Conservation (phyloP, 2,888 invertebrate genomes). For the Ichneumoninae sp. region DNA sequence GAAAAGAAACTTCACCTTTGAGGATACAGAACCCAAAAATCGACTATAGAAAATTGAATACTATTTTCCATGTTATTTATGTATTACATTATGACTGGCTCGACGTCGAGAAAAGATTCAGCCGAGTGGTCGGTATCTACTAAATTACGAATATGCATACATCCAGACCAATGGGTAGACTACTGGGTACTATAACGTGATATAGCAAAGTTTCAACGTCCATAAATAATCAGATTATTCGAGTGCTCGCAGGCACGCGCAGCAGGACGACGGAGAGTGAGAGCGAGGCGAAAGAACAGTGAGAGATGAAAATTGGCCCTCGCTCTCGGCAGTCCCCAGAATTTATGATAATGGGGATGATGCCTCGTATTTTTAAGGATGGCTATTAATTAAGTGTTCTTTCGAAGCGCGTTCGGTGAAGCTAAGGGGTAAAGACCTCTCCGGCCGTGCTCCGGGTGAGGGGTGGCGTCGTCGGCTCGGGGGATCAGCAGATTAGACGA, state of each 20-base stretch:
- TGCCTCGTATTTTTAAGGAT: conserved; percentile 77
- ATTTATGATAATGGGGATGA: conserved; percentile 77
- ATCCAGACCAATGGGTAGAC: conserved; percentile 8
- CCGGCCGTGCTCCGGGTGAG: not conserved
- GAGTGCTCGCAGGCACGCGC: conserved; percentile 58
- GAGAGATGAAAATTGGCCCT: conserved; percentile 59
- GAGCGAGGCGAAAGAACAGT: not conserved
- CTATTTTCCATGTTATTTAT: not conserved
- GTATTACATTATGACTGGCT: not conserved
- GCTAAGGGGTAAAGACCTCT: conserved; percentile 15
- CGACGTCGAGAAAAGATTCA: not conserved
- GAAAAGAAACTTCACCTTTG: no score
- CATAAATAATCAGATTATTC: conserved; percentile 76
- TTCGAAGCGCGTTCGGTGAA: conserved; percentile 59
- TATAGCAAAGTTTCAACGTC: conserved; percentile 62
- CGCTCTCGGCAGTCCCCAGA: conserved; percentile 63
- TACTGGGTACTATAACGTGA: conserved; percentile 4
- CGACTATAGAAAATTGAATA: not conserved
- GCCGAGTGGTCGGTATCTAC: not conserved
- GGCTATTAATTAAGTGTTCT: conserved; percentile 74
- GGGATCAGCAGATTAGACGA: conserved; percentile 68
- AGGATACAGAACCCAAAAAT: not conserved
- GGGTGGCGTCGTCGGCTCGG: conserved; percentile 14
- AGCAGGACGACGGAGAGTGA: conserved; percentile 11
- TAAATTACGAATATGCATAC: conserved; percentile 51